phyloP scores from a whole-genome alignment of 2,113 vertebrate genomes.

The Semnornis frantzii region DNA sequence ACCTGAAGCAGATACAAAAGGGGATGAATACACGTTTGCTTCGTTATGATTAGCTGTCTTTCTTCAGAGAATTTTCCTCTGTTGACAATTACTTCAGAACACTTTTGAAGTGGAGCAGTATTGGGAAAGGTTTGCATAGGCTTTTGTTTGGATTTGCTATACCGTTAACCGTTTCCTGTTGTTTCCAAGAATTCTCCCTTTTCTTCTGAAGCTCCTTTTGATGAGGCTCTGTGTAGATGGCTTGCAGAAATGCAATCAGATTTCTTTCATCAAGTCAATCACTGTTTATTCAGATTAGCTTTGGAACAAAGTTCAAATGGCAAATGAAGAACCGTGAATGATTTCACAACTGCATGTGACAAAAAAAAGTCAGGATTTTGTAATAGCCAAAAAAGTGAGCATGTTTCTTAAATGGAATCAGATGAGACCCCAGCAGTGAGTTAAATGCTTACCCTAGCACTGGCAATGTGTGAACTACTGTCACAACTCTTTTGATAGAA shows the following conservation, averaged over 20 bases:
- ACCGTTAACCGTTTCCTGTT: not conserved
- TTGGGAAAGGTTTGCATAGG: not conserved
- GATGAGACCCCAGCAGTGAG: not conserved
- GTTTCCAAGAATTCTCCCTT: not conserved
- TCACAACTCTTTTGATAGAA: constrained; percentile 72
- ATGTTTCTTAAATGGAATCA: not conserved
- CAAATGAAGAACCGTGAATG: not conserved
- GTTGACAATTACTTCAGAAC: not conserved
- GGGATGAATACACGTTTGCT: not conserved
- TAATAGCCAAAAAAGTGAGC: not conserved
- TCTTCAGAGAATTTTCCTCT: not conserved
- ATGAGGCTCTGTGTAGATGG: not conserved
- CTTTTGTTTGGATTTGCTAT: constrained; percentile 1
- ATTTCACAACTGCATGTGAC: constrained; percentile 11
- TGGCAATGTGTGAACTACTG: not conserved
- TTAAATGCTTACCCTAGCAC: not conserved
- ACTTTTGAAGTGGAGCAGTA: not conserved
- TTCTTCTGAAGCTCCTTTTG: not conserved
- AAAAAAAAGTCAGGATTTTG: not conserved
- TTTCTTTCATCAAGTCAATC: not conserved
- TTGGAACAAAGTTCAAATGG: constrained; percentile 39
- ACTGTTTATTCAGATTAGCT: not conserved
- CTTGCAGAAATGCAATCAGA: not conserved
- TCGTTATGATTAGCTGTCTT: not conserved
- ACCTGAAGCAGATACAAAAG: not conserved